These are phyloP conservation scores for Nephrotoma guestfalica DNA, from an alignment of 2,888 invertebrate genomes.

Conservation along the genomic window DNA sequence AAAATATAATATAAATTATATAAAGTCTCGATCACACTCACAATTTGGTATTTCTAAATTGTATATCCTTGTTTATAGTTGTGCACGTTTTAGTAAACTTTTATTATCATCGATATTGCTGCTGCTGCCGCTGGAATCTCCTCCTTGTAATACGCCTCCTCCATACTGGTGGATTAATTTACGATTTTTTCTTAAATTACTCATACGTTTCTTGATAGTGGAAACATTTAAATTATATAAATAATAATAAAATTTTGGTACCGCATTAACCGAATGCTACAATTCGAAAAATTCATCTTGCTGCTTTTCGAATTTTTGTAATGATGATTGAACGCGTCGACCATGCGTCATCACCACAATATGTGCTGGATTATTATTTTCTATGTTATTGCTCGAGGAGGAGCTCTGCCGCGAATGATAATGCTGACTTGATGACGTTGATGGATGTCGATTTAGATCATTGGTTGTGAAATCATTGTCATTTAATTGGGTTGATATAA, in stretches of 20 bases:
- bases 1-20: neutral
- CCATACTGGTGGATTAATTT: neutral
- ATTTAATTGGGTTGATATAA: slow-evolving; percentile 27
- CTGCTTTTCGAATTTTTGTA: slow-evolving; percentile 66
- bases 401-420: slow-evolving; percentile 26
- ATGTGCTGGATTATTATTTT: slow-evolving; percentile 13
- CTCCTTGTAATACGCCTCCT: neutral
- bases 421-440: slow-evolving; percentile 20
- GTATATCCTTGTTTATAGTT: neutral
- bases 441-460: slow-evolving; percentile 20
- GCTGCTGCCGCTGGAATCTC: neutral
- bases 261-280: slow-evolving; percentile 45
- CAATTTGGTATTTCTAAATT: neutral
- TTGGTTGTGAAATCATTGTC: slow-evolving; percentile 22
- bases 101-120: neutral
- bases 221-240: slow-evolving; percentile 4
- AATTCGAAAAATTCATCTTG: slow-evolving; percentile 86
- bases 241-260: slow-evolving; percentile 16
- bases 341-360: slow-evolving; percentile 59
- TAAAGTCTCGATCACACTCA: neutral
- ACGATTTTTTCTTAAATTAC: neutral
- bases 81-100: neutral
- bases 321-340: slow-evolving; percentile 60
- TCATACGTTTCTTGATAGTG: slow-evolving; percentile 3
- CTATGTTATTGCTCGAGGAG: slow-evolving; percentile 25